Evolutionary conservation across 2,113 vertebrate genomes (phyloP), one percentile per base, ranked within the genome.

Genomic region (Aptenodytes forsteri): DNA sequence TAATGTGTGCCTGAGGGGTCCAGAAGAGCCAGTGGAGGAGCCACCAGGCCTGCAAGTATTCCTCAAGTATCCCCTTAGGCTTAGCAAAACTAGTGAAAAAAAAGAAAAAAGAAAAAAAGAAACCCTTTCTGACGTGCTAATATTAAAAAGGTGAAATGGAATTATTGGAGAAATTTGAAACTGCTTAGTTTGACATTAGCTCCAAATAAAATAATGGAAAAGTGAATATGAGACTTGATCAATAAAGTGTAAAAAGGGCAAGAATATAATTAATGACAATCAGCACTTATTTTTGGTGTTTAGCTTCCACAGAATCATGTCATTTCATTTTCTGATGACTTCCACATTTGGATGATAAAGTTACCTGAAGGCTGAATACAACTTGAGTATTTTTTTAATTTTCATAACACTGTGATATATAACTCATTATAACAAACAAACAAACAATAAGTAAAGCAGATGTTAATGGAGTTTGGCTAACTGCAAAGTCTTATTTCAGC

Each of bases 161-260:
- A 56, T 65, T 42, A 32, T 13, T 18, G 47, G 70, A 52, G 94
- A 89, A 97, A 97, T n/a, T 7, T 23, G 90, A 93, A 72, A 50
- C 64, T 13, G 64, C 54, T 81, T 34, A 2, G 25, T 66, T 73
- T 84, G 73, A 30, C 82, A 61, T 78, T 34, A 42, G 36, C 49
- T 73, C 80, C 36, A 32, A 70, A 77, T 70, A 32, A 40, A 70
- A 50, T 32, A 38, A 91, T 8, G 69, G 56, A 59, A 77, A 73
- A 78, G 69, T 15, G 69, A 95, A 91, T 38, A 69, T 66, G 90
- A 96, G 84, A 87, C 88, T 38, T 91, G 88, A 93, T 97, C 94
- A 87, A 96, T 95, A 91, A 67, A 32, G 36, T 47, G n/a, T 32
- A 69, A 52, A 89, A 77, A 73, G 88, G 90, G 69, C 46, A 87